A percentile compares a stretch with the other conserved stretches of the same genome.
Conservation (phyloP, 2,888 invertebrate genomes). For the Orchesella flavescens region DNA sequence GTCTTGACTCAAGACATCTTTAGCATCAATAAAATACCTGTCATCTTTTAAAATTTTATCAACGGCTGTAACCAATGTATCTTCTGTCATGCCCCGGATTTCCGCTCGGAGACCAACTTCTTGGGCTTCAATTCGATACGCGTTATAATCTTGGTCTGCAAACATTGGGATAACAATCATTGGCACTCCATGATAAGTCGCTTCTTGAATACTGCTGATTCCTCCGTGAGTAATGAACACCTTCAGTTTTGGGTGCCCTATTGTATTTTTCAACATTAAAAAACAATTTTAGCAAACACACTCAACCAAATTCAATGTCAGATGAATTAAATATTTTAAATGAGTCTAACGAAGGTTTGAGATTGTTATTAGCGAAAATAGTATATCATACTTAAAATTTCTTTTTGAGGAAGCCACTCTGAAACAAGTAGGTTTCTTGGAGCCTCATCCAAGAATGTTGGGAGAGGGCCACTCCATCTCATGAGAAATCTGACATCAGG, state of each 20-base stretch:
- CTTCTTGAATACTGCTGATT: constrained; percentile 68
- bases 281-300: not conserved
- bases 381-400: constrained; percentile 65
- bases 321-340: too few relatives aligned
- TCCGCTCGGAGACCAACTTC: constrained; percentile 70
- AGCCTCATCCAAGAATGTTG: constrained; percentile 50
- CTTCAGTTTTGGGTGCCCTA: constrained; percentile 68
- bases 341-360: too few relatives aligned
- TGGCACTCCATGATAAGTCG: constrained; percentile 69
- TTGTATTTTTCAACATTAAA: not conserved
- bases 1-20: not conserved
- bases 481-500: constrained; percentile 67
- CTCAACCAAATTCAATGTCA: too few relatives aligned
- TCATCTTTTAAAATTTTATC: constrained; percentile 58
- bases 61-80: constrained; percentile 60
- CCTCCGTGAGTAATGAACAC: constrained; percentile 70
- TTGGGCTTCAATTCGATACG: constrained; percentile 67
- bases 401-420: constrained; percentile 71
- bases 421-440: constrained; percentile 67
- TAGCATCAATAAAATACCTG: constrained; percentile 50
- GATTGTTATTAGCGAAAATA: too few relatives aligned
- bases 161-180: constrained; percentile 68
- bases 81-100: constrained; percentile 59
- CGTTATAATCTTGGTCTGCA: constrained; percentile 71
- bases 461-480: constrained; percentile 69